Evolutionary conservation across 2,888 invertebrate species (phyloP).

Genomic region (Ryuthela nishihirai): DNA sequence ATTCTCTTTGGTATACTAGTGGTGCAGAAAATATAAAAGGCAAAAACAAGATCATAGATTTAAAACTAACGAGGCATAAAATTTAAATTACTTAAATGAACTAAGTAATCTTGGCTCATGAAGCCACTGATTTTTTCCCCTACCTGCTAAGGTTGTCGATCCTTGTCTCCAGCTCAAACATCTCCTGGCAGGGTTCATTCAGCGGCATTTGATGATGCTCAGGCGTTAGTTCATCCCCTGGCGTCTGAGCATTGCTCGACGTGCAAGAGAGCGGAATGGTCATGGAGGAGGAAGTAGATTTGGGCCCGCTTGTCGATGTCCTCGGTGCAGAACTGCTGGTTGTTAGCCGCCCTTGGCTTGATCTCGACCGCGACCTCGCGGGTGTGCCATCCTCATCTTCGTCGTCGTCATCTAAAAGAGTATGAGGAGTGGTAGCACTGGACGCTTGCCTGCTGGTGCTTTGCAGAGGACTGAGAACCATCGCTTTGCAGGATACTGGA

Average conservation of each 20-base stretch:
- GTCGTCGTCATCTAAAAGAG: slow-evolving; percentile 14
- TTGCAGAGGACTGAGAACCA: slow-evolving; percentile 22
- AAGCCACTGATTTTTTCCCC: too few relatives aligned
- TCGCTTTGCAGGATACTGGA: slow-evolving; percentile 26
- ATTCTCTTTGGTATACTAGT: too few relatives aligned
- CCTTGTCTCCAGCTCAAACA: slow-evolving; percentile 21
- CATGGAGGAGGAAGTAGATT: slow-evolving; percentile 37
- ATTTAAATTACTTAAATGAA: too few relatives aligned
- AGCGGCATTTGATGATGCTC: slow-evolving; percentile 11
- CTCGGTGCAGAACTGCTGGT: slow-evolving; percentile 30
- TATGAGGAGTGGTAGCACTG: background rate
- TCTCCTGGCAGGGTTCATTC: slow-evolving; percentile 18
- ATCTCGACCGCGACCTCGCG: slow-evolving; percentile 11
- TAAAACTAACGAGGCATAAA: too few relatives aligned
- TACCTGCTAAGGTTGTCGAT: slow-evolving; percentile 30
- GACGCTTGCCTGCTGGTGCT: slow-evolving; percentile 14
- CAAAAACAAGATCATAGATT: too few relatives aligned
- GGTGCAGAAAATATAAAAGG: too few relatives aligned
- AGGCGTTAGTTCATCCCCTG: slow-evolving; percentile 27
- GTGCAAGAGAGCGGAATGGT: slow-evolving; percentile 39
- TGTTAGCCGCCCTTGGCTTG: slow-evolving; percentile 26
- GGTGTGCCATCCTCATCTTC: slow-evolving; percentile 25
- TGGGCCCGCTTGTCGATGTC: slow-evolving; percentile 35
- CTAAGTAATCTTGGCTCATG: too few relatives aligned
- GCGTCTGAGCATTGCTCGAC: slow-evolving; percentile 32